These are phyloP conservation scores for Embidobia sp. DNA, from an alignment of 2,888 invertebrate genomes.

Conservation along the genomic window DNA sequence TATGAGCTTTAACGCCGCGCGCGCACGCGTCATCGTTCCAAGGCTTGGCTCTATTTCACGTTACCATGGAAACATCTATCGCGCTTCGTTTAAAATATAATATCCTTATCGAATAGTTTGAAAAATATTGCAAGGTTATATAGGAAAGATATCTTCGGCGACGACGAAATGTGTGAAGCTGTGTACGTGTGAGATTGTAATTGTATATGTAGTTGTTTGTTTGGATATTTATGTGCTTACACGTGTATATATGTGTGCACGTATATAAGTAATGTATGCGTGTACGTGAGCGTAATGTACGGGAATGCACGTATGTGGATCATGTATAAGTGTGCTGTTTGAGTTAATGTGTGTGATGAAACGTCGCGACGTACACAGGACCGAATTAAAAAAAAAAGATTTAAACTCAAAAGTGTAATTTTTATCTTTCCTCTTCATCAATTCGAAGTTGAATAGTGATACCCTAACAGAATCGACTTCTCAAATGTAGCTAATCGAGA, in stretches of 20 bases:
- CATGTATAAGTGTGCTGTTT: no score
- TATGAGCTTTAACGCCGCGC: constrained; percentile 41
- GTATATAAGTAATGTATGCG: no score
- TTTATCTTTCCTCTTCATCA: constrained; percentile 1
- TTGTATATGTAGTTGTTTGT: neutral
- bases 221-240: neutral
- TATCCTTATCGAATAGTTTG: constrained; percentile 57
- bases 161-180: constrained; percentile 24
- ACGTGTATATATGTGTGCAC: no score
- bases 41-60: constrained; percentile 40
- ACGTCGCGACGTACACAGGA: constrained; percentile 39
- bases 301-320: no score
- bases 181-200: constrained; percentile 11
- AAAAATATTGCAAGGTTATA: constrained; percentile 58
- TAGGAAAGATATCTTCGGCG: constrained; percentile 56
- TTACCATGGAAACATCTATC: constrained; percentile 45
- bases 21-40: constrained; percentile 55
- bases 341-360: constrained; percentile 17
- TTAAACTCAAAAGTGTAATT: constrained; percentile 14
- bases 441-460: constrained; percentile 15
- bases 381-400: constrained; percentile 32
- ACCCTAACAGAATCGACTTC: constrained; percentile 10
- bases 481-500: neutral
- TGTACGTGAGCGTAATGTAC: no score
- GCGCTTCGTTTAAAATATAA: constrained; percentile 53